These are phyloP conservation scores for Melanostigma gelatinosum DNA, from an alignment of 2,113 vertebrate species.

Conservation along the genomic window DNA sequence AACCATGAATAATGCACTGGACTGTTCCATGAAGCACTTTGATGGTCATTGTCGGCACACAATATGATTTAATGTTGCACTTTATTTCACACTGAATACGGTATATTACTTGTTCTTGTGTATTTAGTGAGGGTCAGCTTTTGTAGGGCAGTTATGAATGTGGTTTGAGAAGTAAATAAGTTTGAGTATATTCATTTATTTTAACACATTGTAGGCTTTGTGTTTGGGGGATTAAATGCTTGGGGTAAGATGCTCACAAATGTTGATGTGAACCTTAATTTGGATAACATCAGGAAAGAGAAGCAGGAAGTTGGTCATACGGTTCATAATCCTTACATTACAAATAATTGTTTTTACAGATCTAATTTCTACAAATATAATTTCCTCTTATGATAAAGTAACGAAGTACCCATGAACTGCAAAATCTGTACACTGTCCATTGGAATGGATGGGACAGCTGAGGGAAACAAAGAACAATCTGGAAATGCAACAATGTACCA, in stretches of 20 bases:
- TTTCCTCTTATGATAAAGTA: neutral
- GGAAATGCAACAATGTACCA: slow-evolving; percentile 54
- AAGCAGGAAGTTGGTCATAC: neutral
- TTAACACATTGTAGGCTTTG: neutral
- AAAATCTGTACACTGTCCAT: neutral
- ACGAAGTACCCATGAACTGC: neutral
- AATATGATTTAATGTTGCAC: neutral
- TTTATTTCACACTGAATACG: slow-evolving; percentile 5
- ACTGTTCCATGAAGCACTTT: slow-evolving; percentile 19
- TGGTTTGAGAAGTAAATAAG: neutral
- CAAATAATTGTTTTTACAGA: neutral
- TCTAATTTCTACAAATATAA: neutral
- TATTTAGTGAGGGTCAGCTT: neutral
- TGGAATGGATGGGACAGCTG: neutral
- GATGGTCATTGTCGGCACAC: neutral
- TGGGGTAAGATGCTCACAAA: neutral
- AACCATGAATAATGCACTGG: slow-evolving; percentile 4
- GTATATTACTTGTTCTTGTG: slow-evolving; percentile 4
- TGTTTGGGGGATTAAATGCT: neutral
- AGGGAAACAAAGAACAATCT: slow-evolving; percentile 33
- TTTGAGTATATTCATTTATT: neutral
- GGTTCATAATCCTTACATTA: neutral
- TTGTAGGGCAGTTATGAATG: slow-evolving; percentile 7
- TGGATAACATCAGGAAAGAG: neutral
- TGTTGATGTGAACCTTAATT: neutral